phyloP scores from a whole-genome alignment of 2,797 vertebrate species.

The Esox masquinongy region DNA sequence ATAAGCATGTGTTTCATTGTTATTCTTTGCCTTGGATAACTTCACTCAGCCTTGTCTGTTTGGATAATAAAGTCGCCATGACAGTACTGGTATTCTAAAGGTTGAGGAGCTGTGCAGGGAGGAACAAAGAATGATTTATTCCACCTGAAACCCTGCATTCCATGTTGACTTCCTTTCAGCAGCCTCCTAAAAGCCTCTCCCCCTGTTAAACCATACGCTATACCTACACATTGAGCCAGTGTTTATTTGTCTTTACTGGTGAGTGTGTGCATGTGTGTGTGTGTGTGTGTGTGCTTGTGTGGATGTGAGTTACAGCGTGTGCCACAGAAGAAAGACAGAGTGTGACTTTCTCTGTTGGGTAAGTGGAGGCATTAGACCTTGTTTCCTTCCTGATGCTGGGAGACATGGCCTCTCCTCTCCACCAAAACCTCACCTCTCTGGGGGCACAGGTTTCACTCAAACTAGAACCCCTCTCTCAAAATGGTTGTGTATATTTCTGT shows the following conservation, averaged over 20 bases:
- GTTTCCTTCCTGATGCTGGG: constrained; percentile 75
- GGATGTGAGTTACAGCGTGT: constrained; percentile 39
- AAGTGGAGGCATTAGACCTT: constrained; percentile 63
- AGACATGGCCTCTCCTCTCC: constrained; percentile 51
- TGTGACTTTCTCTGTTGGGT: constrained; percentile 32
- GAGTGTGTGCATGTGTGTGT: constrained; percentile 19
- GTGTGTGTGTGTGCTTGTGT: constrained; percentile 35
- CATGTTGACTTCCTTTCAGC: constrained; percentile 62
- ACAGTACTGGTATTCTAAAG: constrained; percentile 14
- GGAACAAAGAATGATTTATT: constrained; percentile 54
- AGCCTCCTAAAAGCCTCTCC: constrained; percentile 71
- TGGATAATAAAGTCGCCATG: constrained; percentile 11
- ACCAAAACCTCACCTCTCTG: constrained; percentile 55
- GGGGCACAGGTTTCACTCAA: constrained; percentile 48
- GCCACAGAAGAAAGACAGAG: not conserved
- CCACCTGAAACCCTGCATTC: constrained; percentile 42
- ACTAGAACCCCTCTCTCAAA: constrained; percentile 3
- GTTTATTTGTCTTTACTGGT: constrained; percentile 69
- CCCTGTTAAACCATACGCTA: constrained; percentile 63
- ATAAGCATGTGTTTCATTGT: not conserved
- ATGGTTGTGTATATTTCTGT: constrained; percentile 31
- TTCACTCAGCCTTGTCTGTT: constrained; percentile 1
- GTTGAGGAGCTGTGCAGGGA: constrained; percentile 16
- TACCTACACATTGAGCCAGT: constrained; percentile 55
- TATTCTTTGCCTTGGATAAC: not conserved